Evolutionary conservation across 2,888 invertebrate species (phyloP), one percentile per base, ranked within the genome.

Genomic region (Saturnia japonica): DNA sequence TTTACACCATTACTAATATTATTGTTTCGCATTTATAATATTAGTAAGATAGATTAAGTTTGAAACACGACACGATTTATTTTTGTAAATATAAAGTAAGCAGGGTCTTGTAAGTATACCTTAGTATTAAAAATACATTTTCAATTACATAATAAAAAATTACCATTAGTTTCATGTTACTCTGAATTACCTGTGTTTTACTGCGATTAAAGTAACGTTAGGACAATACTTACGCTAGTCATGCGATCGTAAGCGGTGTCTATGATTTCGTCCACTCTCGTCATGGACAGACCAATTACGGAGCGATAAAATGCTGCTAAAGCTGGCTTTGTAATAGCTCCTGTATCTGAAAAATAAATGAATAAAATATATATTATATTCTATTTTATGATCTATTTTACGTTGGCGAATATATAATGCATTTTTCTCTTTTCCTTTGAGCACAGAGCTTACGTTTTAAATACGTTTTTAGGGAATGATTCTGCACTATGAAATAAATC

Each of bases 291-390:
- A 1, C 96, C 96, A 72, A 96, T 94, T 67, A 96, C 96, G 9
- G 96, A 96, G 14, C 96, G 95, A 86, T 96, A 96, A 88, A 96
- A 97, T 28, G 95, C 94, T 57, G 95, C 95, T 62, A 97, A 87
- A 74, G 96, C 96, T 68, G 95, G 91, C 79, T 95, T 95, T 16
- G 95, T 95, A 74, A 97, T 95, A 73, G 95, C 93, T n/a, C 96
- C 96, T 40, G 95, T 94, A 74, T 95, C 96, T 95, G 86, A 75
- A 77, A 69, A 70, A 73, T 67, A 70, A 68, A 72, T 67, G 19
- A 69, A 34, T 43, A 81, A 70, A 1, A 47, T 68, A 47, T 47
- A 28, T 25, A 51, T n/a, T n/a, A n/a, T 47, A 67, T 68, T 62
- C 34, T 1, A 22, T 68, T 34, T 54, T 47, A 68, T 70, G 42